Base-by-base conservation (phyloP, 1,140 invertebrate genomes). In the Cyclargus thomasi region DNA sequence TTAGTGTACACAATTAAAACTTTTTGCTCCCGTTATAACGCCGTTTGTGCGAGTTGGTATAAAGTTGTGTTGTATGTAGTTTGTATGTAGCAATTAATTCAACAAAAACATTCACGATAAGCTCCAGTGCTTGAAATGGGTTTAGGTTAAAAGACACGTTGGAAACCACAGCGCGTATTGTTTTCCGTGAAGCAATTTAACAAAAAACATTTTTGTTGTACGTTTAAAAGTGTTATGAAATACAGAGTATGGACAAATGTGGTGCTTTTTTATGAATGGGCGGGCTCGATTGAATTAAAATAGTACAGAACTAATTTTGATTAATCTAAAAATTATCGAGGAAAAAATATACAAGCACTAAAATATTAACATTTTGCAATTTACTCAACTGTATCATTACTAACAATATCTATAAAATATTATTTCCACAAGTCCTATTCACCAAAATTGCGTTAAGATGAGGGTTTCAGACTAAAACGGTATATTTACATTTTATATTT, bases 31-130 rank as follows among this genome's bases (percentile, higher is more conserved):
- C 39, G 39, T 47, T 47, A 47, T 47, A 47, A 47, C 8, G 14
- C 39, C 10, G 39, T 16, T 47, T 47, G 39, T 47, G 3, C 39
- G 39, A 47, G 39, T 47, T 16, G 39, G 39, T 47, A 47, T 47
- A 47, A 47, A 47, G 39, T 47, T 47, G 39, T 16, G 39, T 47
- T 47, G 39, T 47, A 47, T 47, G 39, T 47, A 47, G 39, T 16
- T 47, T 47, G 39, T 47, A 47, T 47, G 39, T 47, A 47, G 39
- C 39, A 47, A 47, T 47, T 47, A 47, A 47, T 47, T 47, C 39
- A 47, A 47, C 39, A 47, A 47, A 47, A 47, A 47, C 39, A 16
- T 47, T 47, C 39, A 47, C 39, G 6, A 47, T 47, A 47, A 47
- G 39, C 39, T 47, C 39, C 39, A 47, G 39, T 14, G 39, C 39